Conservation (phyloP, 1,140 invertebrate species). For the Campoletis sonorensis region DNA sequence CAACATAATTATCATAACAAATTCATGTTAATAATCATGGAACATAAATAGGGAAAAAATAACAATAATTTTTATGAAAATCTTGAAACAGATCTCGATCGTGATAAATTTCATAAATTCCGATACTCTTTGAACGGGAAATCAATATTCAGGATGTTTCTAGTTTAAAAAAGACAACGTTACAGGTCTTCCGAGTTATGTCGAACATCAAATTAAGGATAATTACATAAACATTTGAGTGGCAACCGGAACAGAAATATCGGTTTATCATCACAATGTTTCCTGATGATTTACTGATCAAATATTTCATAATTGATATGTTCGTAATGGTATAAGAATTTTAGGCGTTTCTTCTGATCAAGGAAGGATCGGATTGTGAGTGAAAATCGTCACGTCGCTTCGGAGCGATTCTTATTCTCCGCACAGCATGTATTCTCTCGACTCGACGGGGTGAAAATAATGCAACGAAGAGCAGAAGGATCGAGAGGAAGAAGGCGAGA, state of each 20-base stretch:
- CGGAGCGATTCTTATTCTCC: conserved; percentile 32
- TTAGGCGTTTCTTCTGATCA: background rate
- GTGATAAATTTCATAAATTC: no score
- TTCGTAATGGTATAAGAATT: background rate
- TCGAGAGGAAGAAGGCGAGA: background rate
- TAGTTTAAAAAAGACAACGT: background rate
- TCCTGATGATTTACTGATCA: background rate
- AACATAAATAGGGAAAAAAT: background rate
- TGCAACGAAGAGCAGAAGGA: conserved; percentile 44
- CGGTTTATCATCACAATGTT: no score
- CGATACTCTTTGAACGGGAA: no score
- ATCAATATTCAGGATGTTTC: no score
- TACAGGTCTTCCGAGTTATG: background rate
- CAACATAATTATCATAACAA: no score
- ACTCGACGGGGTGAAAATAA: conserved; percentile 48
- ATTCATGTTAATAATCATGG: no score
- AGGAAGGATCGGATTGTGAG: background rate
- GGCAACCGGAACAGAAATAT: background rate
- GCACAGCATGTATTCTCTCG: conserved; percentile 21
- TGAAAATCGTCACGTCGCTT: conserved; percentile 23
- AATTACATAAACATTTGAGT: background rate
- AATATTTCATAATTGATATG: conserved; percentile 15
- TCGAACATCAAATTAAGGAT: background rate
- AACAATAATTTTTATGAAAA: no score
- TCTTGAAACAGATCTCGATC: no score